Evolutionary conservation across 2,888 invertebrate species (phyloP).

Genomic region (Tachina lurida): DNA sequence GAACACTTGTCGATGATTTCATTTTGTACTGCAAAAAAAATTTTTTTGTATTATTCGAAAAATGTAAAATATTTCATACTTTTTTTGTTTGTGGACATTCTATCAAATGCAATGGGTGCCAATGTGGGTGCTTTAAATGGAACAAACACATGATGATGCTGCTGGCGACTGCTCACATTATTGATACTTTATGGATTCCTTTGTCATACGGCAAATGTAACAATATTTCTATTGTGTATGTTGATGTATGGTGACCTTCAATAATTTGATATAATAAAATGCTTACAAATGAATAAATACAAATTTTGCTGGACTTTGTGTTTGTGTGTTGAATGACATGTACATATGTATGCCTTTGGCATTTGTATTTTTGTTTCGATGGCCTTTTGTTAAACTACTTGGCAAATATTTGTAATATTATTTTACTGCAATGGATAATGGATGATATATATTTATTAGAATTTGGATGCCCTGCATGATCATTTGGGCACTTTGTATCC

Average conservation of each 20-base stretch:
- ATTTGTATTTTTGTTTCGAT: not conserved
- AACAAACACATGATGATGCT: conserved; percentile 26
- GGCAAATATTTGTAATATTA: not conserved
- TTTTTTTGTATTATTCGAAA: conserved; percentile 53
- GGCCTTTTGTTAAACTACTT: conserved; percentile 7
- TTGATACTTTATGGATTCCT: conserved; percentile 41
- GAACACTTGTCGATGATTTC: conserved; percentile 52
- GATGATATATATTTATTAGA: conserved; percentile 84
- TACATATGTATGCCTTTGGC: conserved; percentile 11
- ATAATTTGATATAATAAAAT: conserved; percentile 39
- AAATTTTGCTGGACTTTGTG: conserved; percentile 16
- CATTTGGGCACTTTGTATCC: conserved; percentile 97
- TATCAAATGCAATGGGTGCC: conserved; percentile 46
- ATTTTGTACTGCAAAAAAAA: conserved; percentile 29
- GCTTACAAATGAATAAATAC: conserved; percentile 35
- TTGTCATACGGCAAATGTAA: conserved; percentile 55
- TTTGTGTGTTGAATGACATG: not conserved
- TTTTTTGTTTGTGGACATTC: conserved; percentile 6
- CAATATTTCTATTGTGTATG: conserved; percentile 31
- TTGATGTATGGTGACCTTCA: conserved; percentile 40
- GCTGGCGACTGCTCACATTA: conserved; percentile 11
- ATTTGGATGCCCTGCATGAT: conserved; percentile 97
- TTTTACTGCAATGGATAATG: not conserved
- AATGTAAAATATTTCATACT: conserved; percentile 27
- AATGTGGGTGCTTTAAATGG: conserved; percentile 19